Conservation (phyloP, 1,140 invertebrate genomes). For the Protaetia brevitarsis region DNA sequence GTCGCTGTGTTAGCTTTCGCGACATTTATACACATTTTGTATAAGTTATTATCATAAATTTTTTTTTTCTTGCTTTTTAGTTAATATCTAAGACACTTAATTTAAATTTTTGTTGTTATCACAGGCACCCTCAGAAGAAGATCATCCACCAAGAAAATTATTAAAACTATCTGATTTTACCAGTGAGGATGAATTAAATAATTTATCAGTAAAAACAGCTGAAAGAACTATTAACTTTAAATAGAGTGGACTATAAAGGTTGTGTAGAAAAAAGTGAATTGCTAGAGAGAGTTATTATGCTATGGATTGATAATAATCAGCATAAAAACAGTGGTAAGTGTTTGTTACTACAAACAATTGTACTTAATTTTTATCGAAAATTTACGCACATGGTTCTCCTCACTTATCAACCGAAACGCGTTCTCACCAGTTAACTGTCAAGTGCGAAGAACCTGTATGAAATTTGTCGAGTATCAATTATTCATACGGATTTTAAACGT, state of each 20-base stretch:
- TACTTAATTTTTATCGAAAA: neutral
- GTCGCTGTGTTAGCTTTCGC: too few relatives aligned
- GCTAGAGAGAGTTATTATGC: constrained; percentile 65
- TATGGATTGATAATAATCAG: constrained; percentile 59
- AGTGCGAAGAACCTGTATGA: neutral
- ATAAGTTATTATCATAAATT: too few relatives aligned
- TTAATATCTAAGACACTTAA: neutral
- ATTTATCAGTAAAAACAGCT: constrained; percentile 67
- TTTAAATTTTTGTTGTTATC: neutral
- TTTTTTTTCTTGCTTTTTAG: too few relatives aligned
- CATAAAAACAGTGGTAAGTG: constrained; percentile 29
- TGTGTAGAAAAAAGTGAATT: constrained; percentile 83
- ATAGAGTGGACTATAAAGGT: constrained; percentile 84
- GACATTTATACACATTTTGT: too few relatives aligned
- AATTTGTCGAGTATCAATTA: neutral
- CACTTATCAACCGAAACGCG: too few relatives aligned
- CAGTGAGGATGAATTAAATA: constrained; percentile 52
- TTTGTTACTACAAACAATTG: neutral
- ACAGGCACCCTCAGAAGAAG: constrained; percentile 29
- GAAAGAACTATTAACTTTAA: constrained; percentile 73
- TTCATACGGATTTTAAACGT: neutral
- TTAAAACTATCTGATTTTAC: constrained; percentile 44
- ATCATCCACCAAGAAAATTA: constrained; percentile 35
- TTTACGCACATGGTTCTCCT: too few relatives aligned
- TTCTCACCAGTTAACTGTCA: too few relatives aligned